Base-by-base conservation (phyloP, 2,888 invertebrate genomes). In the Clanis bilineata region DNA sequence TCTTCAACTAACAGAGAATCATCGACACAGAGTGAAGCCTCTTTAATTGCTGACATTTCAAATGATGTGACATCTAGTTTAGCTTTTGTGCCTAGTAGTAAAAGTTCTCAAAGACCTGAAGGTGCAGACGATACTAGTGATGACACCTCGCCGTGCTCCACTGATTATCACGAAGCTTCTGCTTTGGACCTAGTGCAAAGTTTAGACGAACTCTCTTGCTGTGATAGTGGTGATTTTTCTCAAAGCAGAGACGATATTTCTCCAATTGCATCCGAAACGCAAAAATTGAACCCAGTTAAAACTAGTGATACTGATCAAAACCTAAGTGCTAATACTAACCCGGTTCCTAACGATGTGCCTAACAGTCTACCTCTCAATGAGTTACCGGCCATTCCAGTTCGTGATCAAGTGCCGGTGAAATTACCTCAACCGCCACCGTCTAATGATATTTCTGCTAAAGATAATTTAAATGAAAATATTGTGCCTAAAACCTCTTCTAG, bases 81-180 rank as follows among this genome's bases (percentile, higher is more conserved):
- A 73, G 92, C 92, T 41, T 90, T 90, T 72, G 70, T 91, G 62
- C 91, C 92, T 59, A 88, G 80, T 70, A 92, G 91, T 80, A 88
- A 86, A 83, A 87, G 88, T 79, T 89, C 88, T 61, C 86, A 85
- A 64, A 74, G 78, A 64, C 79, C 81, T 59, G 76, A 77, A 57
- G 77, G 77, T 63, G 77, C 77, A 18, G 90, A 90, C 64, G 86
- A 88, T 68, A 92, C 92, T 9, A 90, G 88, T 76, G 88, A 86
- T 58, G 88, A 87, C 60, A 92, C 91, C 10, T 92, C 91, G 25
- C 88, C 92, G 9, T 90, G 92, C 71, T 92, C 92, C 41, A 90
- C 91, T 1, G 92, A 92, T 72, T 92, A 92, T 66, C 92, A 91
- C 54, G 92, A 92, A 73, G 92, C 92, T 6, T 92, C 92, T 10